phyloP scores from a whole-genome alignment of 2,113 vertebrate species.

The Tachuris rubrigastra region DNA sequence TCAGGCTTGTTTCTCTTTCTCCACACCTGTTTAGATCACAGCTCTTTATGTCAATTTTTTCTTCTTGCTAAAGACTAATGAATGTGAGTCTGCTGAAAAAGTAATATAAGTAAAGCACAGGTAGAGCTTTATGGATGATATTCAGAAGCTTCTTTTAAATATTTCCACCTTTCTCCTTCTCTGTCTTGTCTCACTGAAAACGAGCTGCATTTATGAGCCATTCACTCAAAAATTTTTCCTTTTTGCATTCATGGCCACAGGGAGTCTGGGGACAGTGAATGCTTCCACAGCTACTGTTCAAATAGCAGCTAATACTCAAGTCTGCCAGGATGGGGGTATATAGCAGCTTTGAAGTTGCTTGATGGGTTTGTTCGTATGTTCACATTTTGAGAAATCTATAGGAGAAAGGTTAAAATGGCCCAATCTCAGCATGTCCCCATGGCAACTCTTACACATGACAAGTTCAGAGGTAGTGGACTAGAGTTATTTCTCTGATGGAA shows the following conservation, averaged over 20 bases:
- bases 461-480: constrained; percentile 3
- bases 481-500: background rate
- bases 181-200: background rate
- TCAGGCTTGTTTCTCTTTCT: background rate
- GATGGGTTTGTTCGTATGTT: constrained; percentile 29
- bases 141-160: background rate
- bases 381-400: constrained; percentile 47
- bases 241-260: background rate
- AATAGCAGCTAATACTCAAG: background rate
- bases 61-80: background rate
- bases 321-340: background rate
- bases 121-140: background rate
- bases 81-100: background rate
- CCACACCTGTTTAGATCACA: background rate
- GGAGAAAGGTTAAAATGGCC: constrained; percentile 45
- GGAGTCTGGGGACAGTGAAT: background rate
- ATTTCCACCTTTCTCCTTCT: background rate
- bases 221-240: background rate
- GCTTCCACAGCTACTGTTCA: background rate
- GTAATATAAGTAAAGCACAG: background rate
- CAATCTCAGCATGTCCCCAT: constrained; percentile 47
- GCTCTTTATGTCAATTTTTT: background rate
- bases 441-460: constrained; percentile 25
- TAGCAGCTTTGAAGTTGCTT: background rate
- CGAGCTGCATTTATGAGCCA: background rate